Percentiles rank a stretch among this genome's conserved stretches.
These are phyloP conservation scores for Drosophila vallismaia DNA, from an alignment of 2,888 invertebrate genomes.

Conservation along the genomic window DNA sequence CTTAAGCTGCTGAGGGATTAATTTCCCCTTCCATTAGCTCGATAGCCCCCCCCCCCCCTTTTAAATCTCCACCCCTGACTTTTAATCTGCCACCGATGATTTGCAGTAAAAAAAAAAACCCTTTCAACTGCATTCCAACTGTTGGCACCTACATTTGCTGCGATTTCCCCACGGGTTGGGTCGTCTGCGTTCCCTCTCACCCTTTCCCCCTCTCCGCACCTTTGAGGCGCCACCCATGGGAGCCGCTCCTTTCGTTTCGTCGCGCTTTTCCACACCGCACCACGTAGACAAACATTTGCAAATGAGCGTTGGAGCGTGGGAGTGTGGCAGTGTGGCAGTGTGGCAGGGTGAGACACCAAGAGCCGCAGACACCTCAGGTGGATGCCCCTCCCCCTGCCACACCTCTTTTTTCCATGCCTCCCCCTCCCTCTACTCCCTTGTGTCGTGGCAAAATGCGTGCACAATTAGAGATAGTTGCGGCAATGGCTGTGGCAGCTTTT, in stretches of 20 bases:
- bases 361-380: constrained; percentile 54
- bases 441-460: constrained; percentile 43
- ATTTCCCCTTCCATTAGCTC: neutral
- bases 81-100: neutral
- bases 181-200: constrained; percentile 1
- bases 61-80: neutral
- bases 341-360: neutral
- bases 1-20: neutral
- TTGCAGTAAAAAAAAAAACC: neutral
- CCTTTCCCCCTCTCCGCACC: neutral
- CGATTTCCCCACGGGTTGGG: constrained; percentile 48
- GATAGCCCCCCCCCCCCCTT: neutral
- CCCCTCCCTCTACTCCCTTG: constrained; percentile 4
- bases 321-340: neutral
- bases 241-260: neutral
- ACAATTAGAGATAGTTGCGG: constrained; percentile 61
- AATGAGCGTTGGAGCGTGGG: constrained; percentile 66
- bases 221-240: neutral
- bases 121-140: constrained; percentile 30
- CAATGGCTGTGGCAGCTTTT: constrained; percentile 26
- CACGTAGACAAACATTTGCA: constrained; percentile 68
- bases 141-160: constrained; percentile 28
- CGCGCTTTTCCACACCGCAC: constrained; percentile 59
- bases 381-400: neutral
- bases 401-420: neutral